phyloP scores from a whole-genome alignment of 2,888 invertebrate genomes.

The Drosophila setosimentum region DNA sequence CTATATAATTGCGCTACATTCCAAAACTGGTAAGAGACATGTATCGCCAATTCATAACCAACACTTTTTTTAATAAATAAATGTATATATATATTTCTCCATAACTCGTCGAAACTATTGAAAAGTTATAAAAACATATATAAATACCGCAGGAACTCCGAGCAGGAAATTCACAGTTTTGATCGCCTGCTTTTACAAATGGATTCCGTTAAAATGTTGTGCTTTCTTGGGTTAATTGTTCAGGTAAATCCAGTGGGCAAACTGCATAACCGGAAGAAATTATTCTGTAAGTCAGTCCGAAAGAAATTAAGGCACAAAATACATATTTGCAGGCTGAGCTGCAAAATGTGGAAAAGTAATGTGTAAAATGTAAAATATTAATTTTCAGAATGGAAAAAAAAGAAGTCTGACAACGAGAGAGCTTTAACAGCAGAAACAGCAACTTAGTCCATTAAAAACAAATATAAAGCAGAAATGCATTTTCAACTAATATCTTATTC shows the following conservation, averaged over 20 bases:
- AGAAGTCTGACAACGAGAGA: background rate
- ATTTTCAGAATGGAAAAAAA: conserved; percentile 7
- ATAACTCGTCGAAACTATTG: background rate
- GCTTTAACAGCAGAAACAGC: background rate
- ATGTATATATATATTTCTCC: background rate
- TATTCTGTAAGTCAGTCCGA: conserved; percentile 35
- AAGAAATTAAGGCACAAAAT: conserved; percentile 40
- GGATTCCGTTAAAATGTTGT: background rate
- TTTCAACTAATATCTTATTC: background rate
- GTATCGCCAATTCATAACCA: background rate
- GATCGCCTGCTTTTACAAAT: no score
- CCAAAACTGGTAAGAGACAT: background rate
- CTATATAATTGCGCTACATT: background rate
- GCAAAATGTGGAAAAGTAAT: conserved; percentile 11
- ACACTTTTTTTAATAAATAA: background rate
- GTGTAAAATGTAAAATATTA: conserved; percentile 21
- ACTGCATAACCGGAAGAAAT: conserved; percentile 25
- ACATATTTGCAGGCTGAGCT: conserved; percentile 34
- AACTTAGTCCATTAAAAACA: background rate
- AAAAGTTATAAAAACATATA: background rate
- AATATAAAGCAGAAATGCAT: background rate
- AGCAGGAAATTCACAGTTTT: background rate
- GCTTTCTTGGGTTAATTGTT: conserved; percentile 26
- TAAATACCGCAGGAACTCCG: background rate
- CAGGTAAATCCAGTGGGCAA: conserved; percentile 29